A percentile compares a stretch with the other conserved stretches of the same genome.
Conservation (phyloP, 2,113 vertebrate species). For the Psittacula cyanocephala region DNA sequence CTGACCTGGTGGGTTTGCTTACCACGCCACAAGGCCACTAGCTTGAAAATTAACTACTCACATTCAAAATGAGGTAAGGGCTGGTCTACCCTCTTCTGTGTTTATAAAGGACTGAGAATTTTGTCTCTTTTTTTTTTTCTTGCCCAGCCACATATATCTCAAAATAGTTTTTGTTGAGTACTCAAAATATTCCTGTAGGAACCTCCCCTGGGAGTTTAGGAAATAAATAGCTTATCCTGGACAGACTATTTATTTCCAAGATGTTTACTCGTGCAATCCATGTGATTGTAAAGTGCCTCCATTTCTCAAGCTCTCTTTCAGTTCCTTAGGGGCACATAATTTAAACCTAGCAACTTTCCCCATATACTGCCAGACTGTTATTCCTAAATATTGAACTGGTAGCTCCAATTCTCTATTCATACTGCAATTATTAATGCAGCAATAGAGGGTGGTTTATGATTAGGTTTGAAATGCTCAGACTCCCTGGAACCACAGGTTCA, state of each 20-base stretch:
- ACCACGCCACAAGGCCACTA: conserved; percentile 21
- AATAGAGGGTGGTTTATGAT: conserved; percentile 15
- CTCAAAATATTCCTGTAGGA: conserved; percentile 47
- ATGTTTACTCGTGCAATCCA: conserved; percentile 56
- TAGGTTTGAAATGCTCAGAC: conserved; percentile 14
- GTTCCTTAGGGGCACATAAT: conserved; percentile 42
- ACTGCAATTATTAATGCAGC: conserved; percentile 5
- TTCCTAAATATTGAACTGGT: conserved; percentile 16
- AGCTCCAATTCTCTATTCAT: conserved; percentile 39
- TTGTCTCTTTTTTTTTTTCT: not conserved
- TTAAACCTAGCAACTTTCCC: conserved; percentile 22
- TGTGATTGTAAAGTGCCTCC: conserved; percentile 59
- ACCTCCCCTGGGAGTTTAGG: conserved; percentile 23
- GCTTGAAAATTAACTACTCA: conserved; percentile 31
- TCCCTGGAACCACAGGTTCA: conserved; percentile 10
- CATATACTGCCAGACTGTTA: conserved; percentile 20
- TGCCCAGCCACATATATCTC: conserved; percentile 9
- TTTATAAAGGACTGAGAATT: conserved; percentile 22
- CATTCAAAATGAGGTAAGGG: conserved; percentile 37
- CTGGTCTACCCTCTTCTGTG: not conserved
- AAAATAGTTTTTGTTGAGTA: conserved; percentile 58
- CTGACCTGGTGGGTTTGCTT: not conserved
- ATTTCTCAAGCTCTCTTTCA: conserved; percentile 63
- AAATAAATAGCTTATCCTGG: conserved; percentile 69
- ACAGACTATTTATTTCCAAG: conserved; percentile 64